A percentile compares a stretch with the other conserved stretches of the same genome.
Evolutionary conservation across 2,113 vertebrate species (phyloP).

Genomic region (Diphyllodes magnificus): DNA sequence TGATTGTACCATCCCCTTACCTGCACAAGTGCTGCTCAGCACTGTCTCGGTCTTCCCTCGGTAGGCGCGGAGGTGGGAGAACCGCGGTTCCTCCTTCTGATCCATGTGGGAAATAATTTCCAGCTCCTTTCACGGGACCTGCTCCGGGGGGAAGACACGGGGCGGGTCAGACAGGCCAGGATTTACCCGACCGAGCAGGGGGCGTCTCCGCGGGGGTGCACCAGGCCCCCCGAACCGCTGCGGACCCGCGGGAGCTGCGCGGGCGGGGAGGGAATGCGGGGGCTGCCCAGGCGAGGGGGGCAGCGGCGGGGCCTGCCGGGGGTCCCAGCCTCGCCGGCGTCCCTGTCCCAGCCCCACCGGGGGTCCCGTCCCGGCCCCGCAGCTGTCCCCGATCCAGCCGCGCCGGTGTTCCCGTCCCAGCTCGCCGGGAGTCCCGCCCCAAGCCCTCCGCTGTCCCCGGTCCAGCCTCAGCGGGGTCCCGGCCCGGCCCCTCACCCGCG

Average conservation of each 20-base stretch:
- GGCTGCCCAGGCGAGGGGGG: background rate
- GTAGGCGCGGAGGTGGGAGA: background rate
- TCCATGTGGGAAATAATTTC: background rate
- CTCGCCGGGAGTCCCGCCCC: background rate
- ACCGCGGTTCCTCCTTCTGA: background rate
- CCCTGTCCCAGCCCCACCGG: background rate
- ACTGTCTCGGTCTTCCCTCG: background rate
- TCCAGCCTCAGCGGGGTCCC: background rate
- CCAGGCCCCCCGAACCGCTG: background rate
- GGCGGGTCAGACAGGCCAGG: background rate
- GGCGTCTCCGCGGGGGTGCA: background rate
- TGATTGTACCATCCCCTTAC: background rate
- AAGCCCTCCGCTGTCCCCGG: background rate
- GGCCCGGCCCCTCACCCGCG: background rate
- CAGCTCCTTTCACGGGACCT: background rate
- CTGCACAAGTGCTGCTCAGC: background rate
- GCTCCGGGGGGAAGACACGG: background rate
- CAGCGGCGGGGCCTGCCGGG: no score
- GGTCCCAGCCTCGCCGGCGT: background rate
- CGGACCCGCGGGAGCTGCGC: background rate
- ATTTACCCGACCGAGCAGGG: background rate
- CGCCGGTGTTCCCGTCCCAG: background rate
- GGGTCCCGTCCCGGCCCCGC: background rate
- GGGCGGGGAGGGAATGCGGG: no score
- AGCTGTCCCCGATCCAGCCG: background rate